Evolutionary conservation across 2,888 invertebrate species (phyloP).

Genomic region (Amorpha juglandis): DNA sequence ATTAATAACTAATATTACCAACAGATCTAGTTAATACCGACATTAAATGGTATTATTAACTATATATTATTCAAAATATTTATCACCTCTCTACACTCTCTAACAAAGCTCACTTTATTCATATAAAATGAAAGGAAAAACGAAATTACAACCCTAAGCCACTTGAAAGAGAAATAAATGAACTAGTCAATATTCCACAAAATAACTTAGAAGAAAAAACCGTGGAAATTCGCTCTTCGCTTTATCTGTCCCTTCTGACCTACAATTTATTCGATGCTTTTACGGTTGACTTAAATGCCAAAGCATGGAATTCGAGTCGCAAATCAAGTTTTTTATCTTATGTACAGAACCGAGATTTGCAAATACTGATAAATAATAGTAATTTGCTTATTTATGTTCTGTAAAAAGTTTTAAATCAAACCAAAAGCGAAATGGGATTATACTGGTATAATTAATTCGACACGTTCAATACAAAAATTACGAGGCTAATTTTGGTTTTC

Average conservation of each 20-base stretch:
- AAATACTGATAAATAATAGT: conserved; percentile 24
- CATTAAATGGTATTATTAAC: neutral
- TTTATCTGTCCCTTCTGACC: conserved; percentile 83
- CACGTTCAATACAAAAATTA: conserved; percentile 35
- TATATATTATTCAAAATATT: neutral
- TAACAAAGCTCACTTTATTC: neutral
- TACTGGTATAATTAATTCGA: conserved; percentile 32
- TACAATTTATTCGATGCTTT: conserved; percentile 82
- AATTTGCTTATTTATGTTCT: conserved; percentile 13
- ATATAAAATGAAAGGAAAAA: conserved; percentile 27
- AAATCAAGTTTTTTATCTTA: conserved; percentile 72
- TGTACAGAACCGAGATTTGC: conserved; percentile 41
- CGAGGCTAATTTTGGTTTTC: conserved; percentile 35
- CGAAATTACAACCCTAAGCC: conserved; percentile 35
- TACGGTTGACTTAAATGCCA: conserved; percentile 81
- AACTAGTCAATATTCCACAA: conserved; percentile 66
- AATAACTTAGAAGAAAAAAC: conserved; percentile 71
- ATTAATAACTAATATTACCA: no score
- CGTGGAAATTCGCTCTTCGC: conserved; percentile 64
- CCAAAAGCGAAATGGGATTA: conserved; percentile 7
- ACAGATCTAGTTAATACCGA: no score
- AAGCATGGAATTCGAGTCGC: conserved; percentile 75
- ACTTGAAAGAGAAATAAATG: conserved; percentile 49
- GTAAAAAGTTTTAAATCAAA: neutral
- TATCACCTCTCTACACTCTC: neutral